Conservation (phyloP, 2,113 vertebrate genomes). For the Anarhynchus alexandrinus region DNA sequence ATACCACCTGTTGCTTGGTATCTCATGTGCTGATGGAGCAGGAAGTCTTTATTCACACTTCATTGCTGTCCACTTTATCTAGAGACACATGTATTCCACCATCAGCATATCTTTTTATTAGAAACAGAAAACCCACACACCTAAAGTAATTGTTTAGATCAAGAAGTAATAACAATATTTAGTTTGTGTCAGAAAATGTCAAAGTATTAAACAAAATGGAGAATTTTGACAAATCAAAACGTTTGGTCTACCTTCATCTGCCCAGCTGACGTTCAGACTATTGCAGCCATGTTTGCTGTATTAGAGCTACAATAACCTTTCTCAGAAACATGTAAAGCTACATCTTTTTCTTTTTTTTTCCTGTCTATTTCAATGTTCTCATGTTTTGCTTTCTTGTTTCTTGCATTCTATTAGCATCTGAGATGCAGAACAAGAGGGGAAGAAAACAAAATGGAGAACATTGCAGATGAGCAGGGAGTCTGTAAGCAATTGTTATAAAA, state of each 20-base stretch:
- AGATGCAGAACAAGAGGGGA: background rate
- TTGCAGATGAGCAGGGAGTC: background rate
- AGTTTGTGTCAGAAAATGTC: background rate
- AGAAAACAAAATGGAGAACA: background rate
- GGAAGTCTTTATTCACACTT: background rate
- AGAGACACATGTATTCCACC: accelerated
- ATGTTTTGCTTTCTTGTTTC: background rate
- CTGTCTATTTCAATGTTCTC: background rate
- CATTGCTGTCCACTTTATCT: background rate
- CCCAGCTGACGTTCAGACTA: background rate
- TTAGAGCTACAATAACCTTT: background rate
- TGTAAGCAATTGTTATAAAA: conserved; percentile 9
- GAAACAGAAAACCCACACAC: background rate
- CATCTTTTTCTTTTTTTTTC: background rate
- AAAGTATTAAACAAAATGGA: background rate
- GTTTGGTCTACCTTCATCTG: background rate
- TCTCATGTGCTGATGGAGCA: background rate
- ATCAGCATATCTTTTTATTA: background rate
- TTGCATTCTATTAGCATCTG: background rate
- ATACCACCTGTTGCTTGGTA: background rate
- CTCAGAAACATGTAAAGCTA: background rate
- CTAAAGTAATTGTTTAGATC: background rate
- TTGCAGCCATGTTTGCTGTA: background rate
- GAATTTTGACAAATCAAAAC: background rate
- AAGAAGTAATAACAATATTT: background rate